phyloP scores from a whole-genome alignment of 2,888 invertebrate genomes.

The Arge pagana region DNA sequence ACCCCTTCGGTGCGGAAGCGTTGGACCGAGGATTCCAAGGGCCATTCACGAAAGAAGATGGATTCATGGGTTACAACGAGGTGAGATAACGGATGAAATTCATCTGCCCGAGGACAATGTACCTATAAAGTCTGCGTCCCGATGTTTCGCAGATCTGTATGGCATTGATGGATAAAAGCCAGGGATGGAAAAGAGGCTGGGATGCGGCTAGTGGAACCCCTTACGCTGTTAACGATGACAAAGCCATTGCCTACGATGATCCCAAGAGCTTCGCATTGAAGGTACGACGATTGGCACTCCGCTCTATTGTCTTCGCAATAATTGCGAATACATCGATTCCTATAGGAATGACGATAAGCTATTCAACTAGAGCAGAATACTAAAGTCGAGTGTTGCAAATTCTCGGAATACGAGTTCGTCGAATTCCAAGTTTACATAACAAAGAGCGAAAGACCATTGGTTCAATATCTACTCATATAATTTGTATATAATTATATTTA shows the following conservation, averaged over 20 bases:
- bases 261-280: slow-evolving; percentile 75
- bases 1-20: slow-evolving; percentile 62
- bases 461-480: no score
- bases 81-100: no score
- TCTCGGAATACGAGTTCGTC: no score
- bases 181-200: slow-evolving; percentile 72
- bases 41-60: slow-evolving; percentile 76
- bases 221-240: slow-evolving; percentile 65
- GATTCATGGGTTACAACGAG: slow-evolving; percentile 89
- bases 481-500: no score
- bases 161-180: slow-evolving; percentile 30
- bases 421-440: no score
- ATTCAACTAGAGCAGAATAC: no score
- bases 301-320: no score
- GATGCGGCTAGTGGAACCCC: slow-evolving; percentile 69
- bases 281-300: no score
- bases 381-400: no score
- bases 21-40: slow-evolving; percentile 73
- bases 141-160: slow-evolving; percentile 51
- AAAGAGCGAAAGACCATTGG: slow-evolving; percentile 9
- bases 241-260: slow-evolving; percentile 79
- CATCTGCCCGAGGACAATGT: no score
- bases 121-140: no score
- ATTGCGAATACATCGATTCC: background rate
- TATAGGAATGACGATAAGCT: background rate